Conservation (phyloP, 2,797 vertebrate genomes). For the Pterois miles region DNA sequence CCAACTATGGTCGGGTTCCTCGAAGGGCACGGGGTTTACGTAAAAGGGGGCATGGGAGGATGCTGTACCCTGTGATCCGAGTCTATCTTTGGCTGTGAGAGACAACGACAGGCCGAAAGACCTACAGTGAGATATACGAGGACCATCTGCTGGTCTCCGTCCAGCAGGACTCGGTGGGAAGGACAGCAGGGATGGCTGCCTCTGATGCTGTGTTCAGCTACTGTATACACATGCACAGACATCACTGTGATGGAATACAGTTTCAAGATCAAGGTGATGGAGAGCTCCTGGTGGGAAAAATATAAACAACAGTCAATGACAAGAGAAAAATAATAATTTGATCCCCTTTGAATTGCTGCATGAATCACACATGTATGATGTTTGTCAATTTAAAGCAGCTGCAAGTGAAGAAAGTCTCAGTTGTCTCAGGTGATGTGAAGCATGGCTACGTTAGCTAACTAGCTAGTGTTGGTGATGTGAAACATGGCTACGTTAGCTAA, state of each 20-base stretch:
- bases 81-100: constrained; percentile 62
- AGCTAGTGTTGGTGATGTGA: no score
- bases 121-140: constrained; percentile 5
- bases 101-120: not conserved
- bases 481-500: no score
- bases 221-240: not conserved
- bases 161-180: constrained; percentile 27
- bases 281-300: no score
- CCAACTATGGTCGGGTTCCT: constrained; percentile 48
- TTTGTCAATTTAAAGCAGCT: no score
- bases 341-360: no score
- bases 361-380: no score
- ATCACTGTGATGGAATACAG: not conserved
- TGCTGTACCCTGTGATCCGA: constrained; percentile 16
- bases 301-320: no score
- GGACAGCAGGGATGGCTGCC: not conserved
- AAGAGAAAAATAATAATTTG: no score
- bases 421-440: no score
- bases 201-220: not conserved
- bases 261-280: no score
- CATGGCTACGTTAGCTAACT: no score
- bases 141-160: constrained; percentile 33
- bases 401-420: no score
- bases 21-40: constrained; percentile 37
- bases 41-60: constrained; percentile 56